Conservation (phyloP, 2,797 vertebrate species). For the Schizopygopsis pylzovi region DNA sequence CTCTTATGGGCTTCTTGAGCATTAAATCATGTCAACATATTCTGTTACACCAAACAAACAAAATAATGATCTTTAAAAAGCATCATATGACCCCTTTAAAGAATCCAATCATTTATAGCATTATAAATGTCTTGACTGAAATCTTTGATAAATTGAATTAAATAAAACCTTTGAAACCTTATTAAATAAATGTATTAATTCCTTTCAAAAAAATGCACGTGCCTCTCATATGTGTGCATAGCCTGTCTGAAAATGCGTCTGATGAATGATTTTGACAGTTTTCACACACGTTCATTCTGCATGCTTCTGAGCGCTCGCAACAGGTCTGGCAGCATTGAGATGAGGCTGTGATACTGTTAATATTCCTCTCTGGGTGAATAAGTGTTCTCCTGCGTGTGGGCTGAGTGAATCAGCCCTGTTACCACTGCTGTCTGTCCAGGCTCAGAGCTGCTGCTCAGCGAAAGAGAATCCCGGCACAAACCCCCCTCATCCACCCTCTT, state of each 20-base stretch:
- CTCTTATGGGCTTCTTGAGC: background rate
- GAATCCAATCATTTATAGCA: background rate
- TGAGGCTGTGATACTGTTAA: background rate
- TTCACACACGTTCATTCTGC: conserved; percentile 20
- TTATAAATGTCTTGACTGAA: background rate
- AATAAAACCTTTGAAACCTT: background rate
- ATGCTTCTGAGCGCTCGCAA: background rate
- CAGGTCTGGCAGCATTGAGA: conserved; percentile 15
- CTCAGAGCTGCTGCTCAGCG: conserved; percentile 40
- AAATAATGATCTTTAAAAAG: no score
- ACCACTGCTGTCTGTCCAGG: conserved; percentile 28
- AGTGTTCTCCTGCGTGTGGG: conserved; percentile 29
- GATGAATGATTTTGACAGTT: background rate
- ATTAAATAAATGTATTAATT: background rate
- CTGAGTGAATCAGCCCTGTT: conserved; percentile 41
- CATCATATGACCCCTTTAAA: background rate
- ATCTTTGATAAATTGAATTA: background rate
- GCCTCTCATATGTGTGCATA: background rate
- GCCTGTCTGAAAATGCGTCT: background rate
- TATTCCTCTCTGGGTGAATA: conserved; percentile 27
- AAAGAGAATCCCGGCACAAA: conserved; percentile 42
- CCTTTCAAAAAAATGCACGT: conserved; percentile 3
- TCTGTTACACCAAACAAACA: no score
- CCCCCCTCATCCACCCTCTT: conserved; percentile 28
- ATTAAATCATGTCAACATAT: no score